Evolutionary conservation across 2,797 vertebrate species (phyloP), one percentile per base, ranked within the genome.

Genomic region (Semotilus atromaculatus): DNA sequence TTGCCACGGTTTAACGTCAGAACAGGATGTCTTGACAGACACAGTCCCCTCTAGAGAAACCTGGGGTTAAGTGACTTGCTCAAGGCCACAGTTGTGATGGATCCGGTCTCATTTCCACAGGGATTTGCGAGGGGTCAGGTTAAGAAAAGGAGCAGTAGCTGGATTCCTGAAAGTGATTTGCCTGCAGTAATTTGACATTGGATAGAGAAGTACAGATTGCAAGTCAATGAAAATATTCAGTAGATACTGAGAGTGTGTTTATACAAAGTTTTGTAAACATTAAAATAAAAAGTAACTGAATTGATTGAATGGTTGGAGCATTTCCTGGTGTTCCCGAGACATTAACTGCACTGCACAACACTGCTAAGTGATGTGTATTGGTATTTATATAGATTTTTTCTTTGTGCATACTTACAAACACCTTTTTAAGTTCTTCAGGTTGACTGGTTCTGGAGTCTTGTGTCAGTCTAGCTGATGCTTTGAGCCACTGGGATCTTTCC

Each of bases 1-100:
- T 60, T 19, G 14, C 34, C 36, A 26, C 1, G n/a, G 26, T 60
- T 77, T 38, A 40, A 26, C 10, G 7, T 40, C 53, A 38, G 34
- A 40, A 40, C 36, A 26, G 31, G 19, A 40, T 7, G 2, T 58
- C 34, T 58, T 13, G 34, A 16, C 11, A 58, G 51, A 34, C 19
- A 58, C 45, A 23, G 10, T 34, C 10, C 45, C 3, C 1, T 4
- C 34, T 18, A 60, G 13, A 40, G 53, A 21, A 76, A 76, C 31
- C 73, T 76, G 21, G 3, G 34, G 74, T 76, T 40, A 76, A 76
- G 74, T 76, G 53, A 4, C 23, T 76, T 76, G 74, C 21, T 58
- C 34, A 58, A 38, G 31, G 51, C 19, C 7, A 38, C 7, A n/a
- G 5, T 76, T 40, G 23, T 40, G 34, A n/a, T 60, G 34, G 53